Evolutionary conservation across 2,797 vertebrate genomes (phyloP).

Genomic region (Denticeps clupeoides): DNA sequence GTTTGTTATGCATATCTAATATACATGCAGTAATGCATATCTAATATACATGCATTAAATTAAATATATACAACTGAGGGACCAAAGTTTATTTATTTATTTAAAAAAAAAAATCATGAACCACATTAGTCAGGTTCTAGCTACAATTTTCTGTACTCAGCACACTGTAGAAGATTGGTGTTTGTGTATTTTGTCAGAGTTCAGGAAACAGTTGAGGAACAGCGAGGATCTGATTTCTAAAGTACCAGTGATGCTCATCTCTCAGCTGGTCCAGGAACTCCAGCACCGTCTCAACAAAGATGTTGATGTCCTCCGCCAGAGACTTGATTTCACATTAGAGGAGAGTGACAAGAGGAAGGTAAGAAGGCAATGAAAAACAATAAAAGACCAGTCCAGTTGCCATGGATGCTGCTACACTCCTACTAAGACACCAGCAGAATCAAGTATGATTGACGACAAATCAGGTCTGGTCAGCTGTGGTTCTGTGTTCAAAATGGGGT

Average conservation of each 20-base stretch:
- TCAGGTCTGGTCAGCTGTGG: too few relatives aligned
- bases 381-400: background rate
- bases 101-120: too few relatives aligned
- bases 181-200: slow-evolving; percentile 49
- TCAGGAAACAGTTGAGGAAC: slow-evolving; percentile 55
- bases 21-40: background rate
- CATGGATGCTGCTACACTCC: too few relatives aligned
- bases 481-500: too few relatives aligned
- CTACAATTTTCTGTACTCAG: too few relatives aligned
- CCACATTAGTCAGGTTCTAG: too few relatives aligned
- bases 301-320: slow-evolving; percentile 25
- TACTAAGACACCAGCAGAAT: too few relatives aligned
- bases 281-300: slow-evolving; percentile 38
- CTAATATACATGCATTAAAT: background rate
- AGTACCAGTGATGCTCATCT: slow-evolving; percentile 48
- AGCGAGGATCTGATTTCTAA: slow-evolving; percentile 53
- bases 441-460: too few relatives aligned
- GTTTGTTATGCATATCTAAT: background rate
- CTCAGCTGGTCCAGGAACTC: slow-evolving; percentile 47
- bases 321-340: slow-evolving; percentile 34
- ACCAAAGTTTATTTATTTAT: too few relatives aligned
- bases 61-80: background rate
- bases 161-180: background rate
- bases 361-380: slow-evolving; percentile 12
- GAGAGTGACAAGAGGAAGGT: slow-evolving; percentile 48